phyloP scores from a whole-genome alignment of 2,888 invertebrate species.

The Caenorhabditis virilis region DNA sequence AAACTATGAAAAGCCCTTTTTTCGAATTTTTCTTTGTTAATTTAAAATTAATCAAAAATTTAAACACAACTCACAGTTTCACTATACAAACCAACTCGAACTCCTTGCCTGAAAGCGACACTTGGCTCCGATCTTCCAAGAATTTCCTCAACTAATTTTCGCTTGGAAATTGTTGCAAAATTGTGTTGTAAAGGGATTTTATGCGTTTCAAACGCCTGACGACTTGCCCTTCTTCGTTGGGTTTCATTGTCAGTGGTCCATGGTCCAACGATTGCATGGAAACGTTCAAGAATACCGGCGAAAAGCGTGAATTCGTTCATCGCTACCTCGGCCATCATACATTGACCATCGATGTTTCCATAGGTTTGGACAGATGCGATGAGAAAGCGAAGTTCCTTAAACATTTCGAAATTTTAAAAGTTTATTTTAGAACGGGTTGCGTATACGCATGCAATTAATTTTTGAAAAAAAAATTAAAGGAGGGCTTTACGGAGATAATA shows the following conservation, averaged over 20 bases:
- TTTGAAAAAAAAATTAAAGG: too few species aligned
- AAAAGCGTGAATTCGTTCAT: conserved; percentile 52
- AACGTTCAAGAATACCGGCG: conserved; percentile 50
- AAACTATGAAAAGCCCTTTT: too few species aligned
- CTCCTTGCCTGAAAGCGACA: conserved; percentile 49
- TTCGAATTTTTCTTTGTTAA: too few species aligned
- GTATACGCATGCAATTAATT: too few species aligned
- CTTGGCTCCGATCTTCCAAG: conserved; percentile 52
- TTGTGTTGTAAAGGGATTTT: conserved; percentile 46
- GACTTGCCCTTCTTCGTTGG: conserved; percentile 44
- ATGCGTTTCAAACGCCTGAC: conserved; percentile 56
- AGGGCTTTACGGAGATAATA: too few species aligned
- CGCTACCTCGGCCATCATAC: conserved; percentile 53
- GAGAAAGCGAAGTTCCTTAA: conserved; percentile 47
- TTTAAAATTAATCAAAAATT: not conserved
- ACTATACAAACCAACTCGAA: conserved; percentile 49
- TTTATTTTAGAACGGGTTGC: too few species aligned
- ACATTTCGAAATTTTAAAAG: not conserved
- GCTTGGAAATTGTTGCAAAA: conserved; percentile 26
- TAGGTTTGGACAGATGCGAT: conserved; percentile 52
- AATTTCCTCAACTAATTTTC: conserved; percentile 47
- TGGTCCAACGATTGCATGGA: conserved; percentile 45
- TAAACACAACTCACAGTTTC: conserved; percentile 9
- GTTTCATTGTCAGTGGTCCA: conserved; percentile 45
- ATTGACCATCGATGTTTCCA: conserved; percentile 48